Percentiles rank a stretch among this genome's conserved stretches.
phyloP scores from a whole-genome alignment of 2,113 vertebrate species.

The Delphinapterus leucas region DNA sequence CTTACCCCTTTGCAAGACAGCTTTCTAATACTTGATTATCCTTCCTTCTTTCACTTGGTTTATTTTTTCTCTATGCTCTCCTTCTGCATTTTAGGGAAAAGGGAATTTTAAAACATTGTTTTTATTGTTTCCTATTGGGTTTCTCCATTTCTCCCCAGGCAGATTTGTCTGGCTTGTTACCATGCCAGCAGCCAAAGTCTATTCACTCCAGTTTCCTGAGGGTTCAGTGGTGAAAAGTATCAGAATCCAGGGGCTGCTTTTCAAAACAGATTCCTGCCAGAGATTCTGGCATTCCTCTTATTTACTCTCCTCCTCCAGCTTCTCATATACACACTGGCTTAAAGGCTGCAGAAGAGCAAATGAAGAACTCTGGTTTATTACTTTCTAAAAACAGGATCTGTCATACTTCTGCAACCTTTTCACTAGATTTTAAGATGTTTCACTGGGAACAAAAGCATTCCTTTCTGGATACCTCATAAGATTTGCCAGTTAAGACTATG shows the following conservation, averaged over 20 bases:
- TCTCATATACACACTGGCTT: neutral
- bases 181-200: neutral
- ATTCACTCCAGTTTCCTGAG: neutral
- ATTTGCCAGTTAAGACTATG: neutral
- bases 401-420: neutral
- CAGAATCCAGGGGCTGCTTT: neutral
- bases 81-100: neutral
- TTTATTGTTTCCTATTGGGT: neutral
- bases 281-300: neutral
- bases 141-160: neutral
- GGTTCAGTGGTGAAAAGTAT: neutral
- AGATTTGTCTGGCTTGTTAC: neutral
- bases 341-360: neutral
- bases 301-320: neutral
- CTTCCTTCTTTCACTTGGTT: neutral
- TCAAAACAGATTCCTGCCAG: neutral
- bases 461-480: neutral
- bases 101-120: neutral
- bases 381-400: neutral
- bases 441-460: neutral
- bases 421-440: neutral
- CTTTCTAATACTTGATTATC: neutral
- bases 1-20: neutral
- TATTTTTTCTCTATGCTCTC: neutral
- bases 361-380: neutral